Base-by-base conservation (phyloP, 2,888 invertebrate genomes). In the Zonitis immaculata region DNA sequence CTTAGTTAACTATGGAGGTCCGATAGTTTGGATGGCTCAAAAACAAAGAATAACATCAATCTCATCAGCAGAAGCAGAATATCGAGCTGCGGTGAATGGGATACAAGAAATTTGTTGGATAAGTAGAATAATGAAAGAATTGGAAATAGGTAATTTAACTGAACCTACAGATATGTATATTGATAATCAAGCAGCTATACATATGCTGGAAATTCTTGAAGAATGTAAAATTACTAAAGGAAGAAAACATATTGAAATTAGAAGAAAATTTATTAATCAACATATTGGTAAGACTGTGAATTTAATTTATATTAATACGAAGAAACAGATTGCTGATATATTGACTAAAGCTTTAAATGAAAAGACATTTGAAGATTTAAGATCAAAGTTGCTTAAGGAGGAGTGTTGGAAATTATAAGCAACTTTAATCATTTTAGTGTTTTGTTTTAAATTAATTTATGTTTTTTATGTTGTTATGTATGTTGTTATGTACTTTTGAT, bases 51-150 rank as follows among this genome's bases (percentile, higher is more conserved):
- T 47, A 59, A 63, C 16, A 25, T 39, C 50, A 42, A 49, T 43
- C 1, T 67, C 66, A 6, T 62, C 66, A 42, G 66, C 66, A n/a
- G 66, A 67, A 56, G 67, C 66, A 6, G 65, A 69, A 47, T 70
- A 68, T 58, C 55, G 69, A 52, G 66, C 68, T 6, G 66, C 66
- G 18, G 66, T 64, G 4, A 58, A 60, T 7, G 45, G 59, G 5
- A 68, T 68, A 43, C 59, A 68, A 42, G 69, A 69, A 16, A 54
- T 68, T 11, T 63, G 67, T 50, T 68, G 68, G 67, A 59, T 67
- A 9, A 50, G 62, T 32, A 54, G 65, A 16, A 39, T 67, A 16
- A 61, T 53, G 35, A 51, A 20, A 3, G 65, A 68, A 60, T 42
- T 68, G 8, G 20, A 49, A 42, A 44, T 61, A 9, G n/a, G 54